Evolutionary conservation across 2,113 vertebrate genomes (phyloP).

Genomic region (Cheirogaleus medius): DNA sequence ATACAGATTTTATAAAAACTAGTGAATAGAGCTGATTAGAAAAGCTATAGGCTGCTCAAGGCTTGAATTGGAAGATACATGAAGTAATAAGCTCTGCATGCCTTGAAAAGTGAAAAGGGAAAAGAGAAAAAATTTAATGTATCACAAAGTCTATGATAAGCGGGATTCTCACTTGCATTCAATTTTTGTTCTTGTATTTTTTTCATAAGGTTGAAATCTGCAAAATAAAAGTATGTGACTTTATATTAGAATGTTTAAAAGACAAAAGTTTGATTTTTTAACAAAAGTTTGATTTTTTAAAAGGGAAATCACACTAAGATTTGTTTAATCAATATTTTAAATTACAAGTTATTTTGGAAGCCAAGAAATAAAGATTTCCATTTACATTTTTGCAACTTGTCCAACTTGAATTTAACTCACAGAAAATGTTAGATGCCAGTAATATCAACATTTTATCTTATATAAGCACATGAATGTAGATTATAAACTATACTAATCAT

Average conservation of each 20-base stretch:
- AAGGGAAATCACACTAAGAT: not conserved
- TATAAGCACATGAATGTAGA: not conserved
- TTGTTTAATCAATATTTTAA: conserved; percentile 50
- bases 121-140: conserved; percentile 31
- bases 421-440: not conserved
- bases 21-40: conserved; percentile 59
- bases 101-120: conserved; percentile 58
- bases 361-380: conserved; percentile 30
- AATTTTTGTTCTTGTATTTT: not conserved
- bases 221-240: conserved; percentile 33
- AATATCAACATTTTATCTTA: not conserved
- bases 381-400: not conserved
- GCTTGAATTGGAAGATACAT: conserved; percentile 54
- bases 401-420: not conserved
- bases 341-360: conserved; percentile 8
- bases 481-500: not conserved
- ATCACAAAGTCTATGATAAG: conserved; percentile 36
- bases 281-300: conserved; percentile 3
- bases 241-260: conserved; percentile 32
- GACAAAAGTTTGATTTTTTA: not conserved
- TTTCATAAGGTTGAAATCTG: conserved; percentile 4
- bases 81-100: conserved; percentile 54
- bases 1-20: conserved; percentile 66
- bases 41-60: conserved; percentile 62
- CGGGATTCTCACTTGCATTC: conserved; percentile 52